phyloP scores from a whole-genome alignment of 2,888 invertebrate species.

The Acheta domesticus region DNA sequence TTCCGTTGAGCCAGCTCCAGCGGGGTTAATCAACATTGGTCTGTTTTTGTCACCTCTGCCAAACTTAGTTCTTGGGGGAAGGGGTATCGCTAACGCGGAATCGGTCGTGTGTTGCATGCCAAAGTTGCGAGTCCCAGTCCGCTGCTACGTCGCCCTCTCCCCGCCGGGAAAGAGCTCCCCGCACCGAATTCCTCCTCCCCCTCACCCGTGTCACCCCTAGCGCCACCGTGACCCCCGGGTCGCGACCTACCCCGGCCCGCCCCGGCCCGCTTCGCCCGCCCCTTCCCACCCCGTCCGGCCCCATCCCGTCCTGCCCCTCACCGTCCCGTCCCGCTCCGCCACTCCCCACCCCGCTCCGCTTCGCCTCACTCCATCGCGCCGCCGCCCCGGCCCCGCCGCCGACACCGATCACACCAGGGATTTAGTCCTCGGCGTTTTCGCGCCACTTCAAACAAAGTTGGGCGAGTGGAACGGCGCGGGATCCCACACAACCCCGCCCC shows the following conservation, averaged over 20 bases:
- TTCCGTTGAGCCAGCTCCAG: conserved; percentile 5
- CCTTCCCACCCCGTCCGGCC: neutral
- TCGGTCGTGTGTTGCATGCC: conserved; percentile 18
- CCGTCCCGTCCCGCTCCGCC: neutral
- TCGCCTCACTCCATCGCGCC: neutral
- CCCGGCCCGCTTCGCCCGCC: neutral
- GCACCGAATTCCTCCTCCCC: neutral
- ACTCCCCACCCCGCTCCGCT: neutral
- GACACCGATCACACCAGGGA: neutral
- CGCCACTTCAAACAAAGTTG: conserved; percentile 18
- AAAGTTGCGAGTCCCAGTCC: neutral
- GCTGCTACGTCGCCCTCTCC: neutral
- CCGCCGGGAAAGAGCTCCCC: neutral
- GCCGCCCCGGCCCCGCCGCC: neutral
- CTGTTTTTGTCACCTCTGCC: conserved; percentile 5
- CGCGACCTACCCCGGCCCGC: neutral
- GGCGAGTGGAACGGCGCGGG: neutral
- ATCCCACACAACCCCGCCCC: no score
- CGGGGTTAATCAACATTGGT: conserved; percentile 7
- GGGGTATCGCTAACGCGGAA: conserved; percentile 18
- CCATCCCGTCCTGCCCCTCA: neutral
- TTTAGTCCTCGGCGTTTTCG: conserved; percentile 1
- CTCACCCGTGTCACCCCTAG: neutral
- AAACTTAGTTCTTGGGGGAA: neutral
- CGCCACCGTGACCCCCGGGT: neutral